These are phyloP conservation scores for Parnassius mnemosyne DNA, from an alignment of 2,888 invertebrate genomes.

Conservation along the genomic window DNA sequence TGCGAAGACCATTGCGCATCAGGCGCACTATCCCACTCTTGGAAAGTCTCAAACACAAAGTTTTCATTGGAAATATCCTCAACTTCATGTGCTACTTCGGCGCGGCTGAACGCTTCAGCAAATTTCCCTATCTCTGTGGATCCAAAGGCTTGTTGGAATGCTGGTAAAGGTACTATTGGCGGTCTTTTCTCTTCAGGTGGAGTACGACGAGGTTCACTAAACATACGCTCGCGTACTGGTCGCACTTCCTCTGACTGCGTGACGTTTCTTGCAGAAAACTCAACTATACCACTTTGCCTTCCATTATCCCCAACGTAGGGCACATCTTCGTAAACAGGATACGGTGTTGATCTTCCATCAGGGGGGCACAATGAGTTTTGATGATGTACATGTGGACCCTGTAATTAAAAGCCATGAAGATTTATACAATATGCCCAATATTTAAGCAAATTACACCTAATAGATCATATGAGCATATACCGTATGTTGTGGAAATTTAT, in stretches of 20 bases:
- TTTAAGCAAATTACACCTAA: no score
- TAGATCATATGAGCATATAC: no score
- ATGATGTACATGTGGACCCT: conserved; percentile 52
- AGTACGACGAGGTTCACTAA: conserved; percentile 46
- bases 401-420: conserved; percentile 37
- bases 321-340: conserved; percentile 59
- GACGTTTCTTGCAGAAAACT: conserved; percentile 42
- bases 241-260: conserved; percentile 43
- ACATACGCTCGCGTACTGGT: conserved; percentile 44
- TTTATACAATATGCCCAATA: conserved; percentile 3
- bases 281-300: conserved; percentile 44
- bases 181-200: conserved; percentile 64
- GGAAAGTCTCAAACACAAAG: conserved; percentile 64
- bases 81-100: conserved; percentile 73
- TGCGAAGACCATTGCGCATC: conserved; percentile 68
- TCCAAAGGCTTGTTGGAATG: conserved; percentile 92
- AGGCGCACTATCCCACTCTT: conserved; percentile 65
- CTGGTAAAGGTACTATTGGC: conserved; percentile 84
- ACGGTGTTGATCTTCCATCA: conserved; percentile 64
- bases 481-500: no score
- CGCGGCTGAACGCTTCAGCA: conserved; percentile 84
- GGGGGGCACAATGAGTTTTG: conserved; percentile 57
- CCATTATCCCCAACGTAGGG: conserved; percentile 50
- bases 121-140: conserved; percentile 93
- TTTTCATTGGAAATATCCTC: conserved; percentile 60